Conservation (phyloP, 1,140 invertebrate species). For the Scaptomyza montana region DNA sequence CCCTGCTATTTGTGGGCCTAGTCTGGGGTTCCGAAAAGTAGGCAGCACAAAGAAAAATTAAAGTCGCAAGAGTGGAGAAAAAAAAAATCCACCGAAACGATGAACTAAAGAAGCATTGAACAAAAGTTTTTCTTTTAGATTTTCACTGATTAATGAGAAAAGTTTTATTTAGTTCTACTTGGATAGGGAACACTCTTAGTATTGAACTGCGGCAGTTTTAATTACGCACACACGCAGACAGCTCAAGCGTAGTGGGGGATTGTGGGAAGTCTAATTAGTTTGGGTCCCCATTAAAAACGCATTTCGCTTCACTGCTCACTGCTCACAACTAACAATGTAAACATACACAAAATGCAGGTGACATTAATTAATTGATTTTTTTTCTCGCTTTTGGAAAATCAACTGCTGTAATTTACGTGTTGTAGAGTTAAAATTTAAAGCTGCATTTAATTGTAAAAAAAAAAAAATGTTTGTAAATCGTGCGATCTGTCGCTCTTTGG, state of each 20-base stretch:
- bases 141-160: conserved; percentile 83
- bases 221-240: conserved; percentile 65
- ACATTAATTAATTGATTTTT: conserved; percentile 82
- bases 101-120: conserved; percentile 41
- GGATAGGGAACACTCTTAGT: conserved; percentile 51
- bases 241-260: too few relatives aligned
- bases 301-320: conserved; percentile 55
- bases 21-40: conserved; percentile 39
- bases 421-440: conserved; percentile 32
- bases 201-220: conserved; percentile 74
- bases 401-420: conserved; percentile 13
- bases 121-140: conserved; percentile 82
- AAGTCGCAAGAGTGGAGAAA: conserved; percentile 45
- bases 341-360: conserved; percentile 56
- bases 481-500: conserved; percentile 26
- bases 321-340: not conserved
- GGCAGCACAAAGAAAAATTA: conserved; percentile 66
- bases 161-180: conserved; percentile 69
- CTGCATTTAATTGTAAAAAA: conserved; percentile 3
- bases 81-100: not conserved
- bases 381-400: conserved; percentile 12
- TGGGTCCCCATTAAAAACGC: conserved; percentile 65
- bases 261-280: conserved; percentile 62
- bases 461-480: not conserved
- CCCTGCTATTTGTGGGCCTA: conserved; percentile 24